Base-by-base conservation (phyloP, 1,140 invertebrate genomes). In the Dolichoris vasculosae region DNA sequence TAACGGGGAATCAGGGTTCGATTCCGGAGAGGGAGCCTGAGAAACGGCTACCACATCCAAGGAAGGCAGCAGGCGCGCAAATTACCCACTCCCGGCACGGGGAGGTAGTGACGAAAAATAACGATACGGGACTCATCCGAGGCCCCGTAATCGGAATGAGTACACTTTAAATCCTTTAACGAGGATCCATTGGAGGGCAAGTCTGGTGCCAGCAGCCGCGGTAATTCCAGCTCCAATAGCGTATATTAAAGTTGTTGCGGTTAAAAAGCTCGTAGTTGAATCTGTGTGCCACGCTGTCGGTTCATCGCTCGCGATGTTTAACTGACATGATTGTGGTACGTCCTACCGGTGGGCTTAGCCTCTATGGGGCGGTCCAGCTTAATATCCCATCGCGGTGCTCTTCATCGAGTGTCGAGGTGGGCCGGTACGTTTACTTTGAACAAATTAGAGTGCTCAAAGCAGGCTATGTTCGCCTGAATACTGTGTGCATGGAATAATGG, bases 41-140 rank as follows among this genome's bases (percentile, higher is more conserved):
- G 96, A 97, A 97, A 97, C 95, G 96, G 96, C 96, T 97, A 97
- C 96, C 96, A 97, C 96, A 96, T 97, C 96, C 95, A 97, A 96
- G 96, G 96, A 97, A 97, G 96, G 96, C 96, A 83, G 79, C 78
- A 78, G 96, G 96, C 96, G 95, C 96, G 96, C 92, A 96, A 96
- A 95, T 96, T 97, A 97, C 96, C 96, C 96, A 97, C 94, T 97
- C 95, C 95, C 95, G 94, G 94, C 94, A 95, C 95, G 95, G 95
- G 95, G 94, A 95, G 95, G 95, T 95, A 95, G 95, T 97, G 96
- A 97, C 95, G 95, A 97, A 96, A 97, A 97, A 97, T 97, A 97
- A 96, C 95, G 95, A 97, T 96, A 96, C 95, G 86, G 88, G 89
- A 90, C 88, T 88, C 88, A 88, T 89, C 82, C 84, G 89, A 89